These are phyloP conservation scores for Eurypyga helias DNA, from an alignment of 2,113 vertebrate species.

Conservation along the genomic window DNA sequence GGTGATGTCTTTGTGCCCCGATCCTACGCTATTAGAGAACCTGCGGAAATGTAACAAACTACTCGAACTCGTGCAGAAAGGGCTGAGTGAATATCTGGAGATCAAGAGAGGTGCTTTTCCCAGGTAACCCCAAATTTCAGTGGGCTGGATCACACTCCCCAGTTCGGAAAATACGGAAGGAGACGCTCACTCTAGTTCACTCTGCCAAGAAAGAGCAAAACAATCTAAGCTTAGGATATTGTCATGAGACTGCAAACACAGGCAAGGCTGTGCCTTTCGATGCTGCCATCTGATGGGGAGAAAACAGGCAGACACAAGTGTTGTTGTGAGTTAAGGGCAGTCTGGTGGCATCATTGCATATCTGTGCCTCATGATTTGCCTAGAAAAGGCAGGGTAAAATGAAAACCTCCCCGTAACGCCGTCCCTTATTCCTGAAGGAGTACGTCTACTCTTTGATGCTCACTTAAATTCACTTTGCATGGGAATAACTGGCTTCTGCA, in stretches of 20 bases:
- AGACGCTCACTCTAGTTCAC: not conserved
- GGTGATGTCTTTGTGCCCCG: constrained; percentile 88
- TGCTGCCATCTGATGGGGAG: constrained; percentile 51
- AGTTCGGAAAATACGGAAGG: not conserved
- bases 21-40: constrained; percentile 78
- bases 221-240: not conserved
- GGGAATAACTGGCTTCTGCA: not conserved
- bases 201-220: not conserved
- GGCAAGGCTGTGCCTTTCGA: constrained; percentile 15
- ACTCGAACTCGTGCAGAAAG: constrained; percentile 89
- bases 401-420: not conserved
- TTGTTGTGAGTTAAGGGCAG: not conserved
- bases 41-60: constrained; percentile 82
- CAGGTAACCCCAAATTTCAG: constrained; percentile 74
- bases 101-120: constrained; percentile 85
- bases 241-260: not conserved
- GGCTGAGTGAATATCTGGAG: constrained; percentile 90
- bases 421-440: not conserved
- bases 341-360: accelerated
- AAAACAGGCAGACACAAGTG: not conserved
- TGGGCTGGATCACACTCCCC: not conserved
- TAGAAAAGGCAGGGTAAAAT: not conserved
- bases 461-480: not conserved
- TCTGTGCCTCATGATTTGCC: not conserved
- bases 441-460: not conserved